phyloP scores from a whole-genome alignment of 2,888 invertebrate species.

The Drosophila helvetica region DNA sequence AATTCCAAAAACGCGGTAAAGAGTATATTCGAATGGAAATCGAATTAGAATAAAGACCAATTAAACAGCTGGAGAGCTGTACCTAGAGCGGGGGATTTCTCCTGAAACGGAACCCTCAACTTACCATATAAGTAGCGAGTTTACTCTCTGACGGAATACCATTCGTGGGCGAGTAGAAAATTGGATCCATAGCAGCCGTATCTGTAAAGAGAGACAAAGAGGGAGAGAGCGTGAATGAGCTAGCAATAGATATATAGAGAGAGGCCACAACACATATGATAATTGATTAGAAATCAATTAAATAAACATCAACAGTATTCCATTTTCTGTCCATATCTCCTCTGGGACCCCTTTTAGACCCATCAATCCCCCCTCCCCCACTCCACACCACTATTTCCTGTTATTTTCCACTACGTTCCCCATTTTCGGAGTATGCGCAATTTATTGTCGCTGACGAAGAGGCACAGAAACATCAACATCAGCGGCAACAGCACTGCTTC shows the following conservation, averaged over 20 bases:
- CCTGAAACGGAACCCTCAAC: conserved; percentile 35
- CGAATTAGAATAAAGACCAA: not conserved
- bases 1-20: conserved; percentile 67
- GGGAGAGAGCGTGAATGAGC: conserved; percentile 38
- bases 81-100: conserved; percentile 28
- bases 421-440: conserved; percentile 67
- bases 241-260: conserved; percentile 10
- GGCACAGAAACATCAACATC: not conserved
- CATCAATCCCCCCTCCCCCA: not conserved
- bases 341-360: conserved; percentile 16
- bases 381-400: conserved; percentile 12
- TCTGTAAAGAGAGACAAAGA: conserved; percentile 67
- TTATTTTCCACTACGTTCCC: conserved; percentile 48
- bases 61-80: conserved; percentile 28
- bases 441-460: conserved; percentile 26
- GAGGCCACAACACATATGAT: conserved; percentile 29
- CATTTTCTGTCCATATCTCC: conserved; percentile 1
- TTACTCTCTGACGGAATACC: conserved; percentile 93
- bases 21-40: conserved; percentile 60
- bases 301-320: conserved; percentile 63
- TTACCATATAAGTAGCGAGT: conserved; percentile 93
- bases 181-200: conserved; percentile 88
- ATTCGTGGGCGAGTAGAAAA: conserved; percentile 88
- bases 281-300: conserved; percentile 77
- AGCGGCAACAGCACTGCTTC: conserved; percentile 2